Percentiles rank a stretch among this genome's conserved stretches.
Conservation (phyloP, 2,113 vertebrate genomes). For the Hassar affinis region DNA sequence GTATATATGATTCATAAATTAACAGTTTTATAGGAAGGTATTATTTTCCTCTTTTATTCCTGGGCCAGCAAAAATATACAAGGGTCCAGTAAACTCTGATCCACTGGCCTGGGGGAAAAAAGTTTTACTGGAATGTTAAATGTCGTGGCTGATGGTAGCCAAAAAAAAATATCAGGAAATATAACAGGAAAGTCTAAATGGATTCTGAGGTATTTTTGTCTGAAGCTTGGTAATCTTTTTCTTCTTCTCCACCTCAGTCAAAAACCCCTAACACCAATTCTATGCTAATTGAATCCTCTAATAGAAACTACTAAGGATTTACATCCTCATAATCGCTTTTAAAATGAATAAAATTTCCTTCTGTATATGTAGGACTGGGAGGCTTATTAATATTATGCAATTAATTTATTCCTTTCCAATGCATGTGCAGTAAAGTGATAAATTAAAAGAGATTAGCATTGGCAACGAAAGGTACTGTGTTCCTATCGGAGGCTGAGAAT, state of each 20-base stretch:
- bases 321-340: slow-evolving; percentile 36
- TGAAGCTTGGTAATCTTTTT: slow-evolving; percentile 31
- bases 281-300: slow-evolving; percentile 41
- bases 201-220: slow-evolving; percentile 30
- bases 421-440: slow-evolving; percentile 4
- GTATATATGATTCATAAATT: no score
- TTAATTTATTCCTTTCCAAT: slow-evolving; percentile 21
- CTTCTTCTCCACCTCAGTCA: background rate
- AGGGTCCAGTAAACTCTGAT: no score
- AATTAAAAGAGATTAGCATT: slow-evolving; percentile 13
- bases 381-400: slow-evolving; percentile 27
- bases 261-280: slow-evolving; percentile 21
- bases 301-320: slow-evolving; percentile 39
- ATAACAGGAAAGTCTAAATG: slow-evolving; percentile 36
- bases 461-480: background rate
- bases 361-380: slow-evolving; percentile 16
- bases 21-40: no score
- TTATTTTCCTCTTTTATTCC: no score
- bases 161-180: background rate
- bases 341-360: slow-evolving; percentile 24
- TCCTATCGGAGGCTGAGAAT: background rate
- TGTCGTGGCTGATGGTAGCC: background rate
- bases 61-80: no score
- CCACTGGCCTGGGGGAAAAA: no score
- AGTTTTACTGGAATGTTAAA: background rate